A percentile compares a stretch with the other conserved stretches of the same genome.
Evolutionary conservation across 2,113 vertebrate genomes (phyloP).

Genomic region (Morone saxatilis): DNA sequence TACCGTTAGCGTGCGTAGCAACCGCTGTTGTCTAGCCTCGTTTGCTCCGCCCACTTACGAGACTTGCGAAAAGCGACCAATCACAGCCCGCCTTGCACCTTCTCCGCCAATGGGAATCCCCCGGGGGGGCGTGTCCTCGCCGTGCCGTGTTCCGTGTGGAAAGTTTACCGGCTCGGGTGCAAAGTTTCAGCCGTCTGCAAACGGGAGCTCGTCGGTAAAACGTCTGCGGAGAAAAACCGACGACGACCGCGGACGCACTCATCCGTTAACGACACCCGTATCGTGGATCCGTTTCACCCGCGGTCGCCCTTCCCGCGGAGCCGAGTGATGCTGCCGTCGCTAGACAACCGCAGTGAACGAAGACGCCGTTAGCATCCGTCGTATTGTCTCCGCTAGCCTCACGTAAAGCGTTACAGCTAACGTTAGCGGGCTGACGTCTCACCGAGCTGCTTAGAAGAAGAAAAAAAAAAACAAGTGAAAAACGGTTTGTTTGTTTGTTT

Average conservation of each 20-base stretch:
- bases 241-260: neutral
- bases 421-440: too few species aligned
- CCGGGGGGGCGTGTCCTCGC: slow-evolving; percentile 53
- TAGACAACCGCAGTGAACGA: slow-evolving; percentile 2
- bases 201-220: slow-evolving; percentile 71
- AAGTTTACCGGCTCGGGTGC: slow-evolving; percentile 97
- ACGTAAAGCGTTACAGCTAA: neutral
- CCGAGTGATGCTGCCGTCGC: slow-evolving; percentile 33
- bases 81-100: neutral
- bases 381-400: slow-evolving; percentile 73
- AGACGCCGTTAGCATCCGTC: slow-evolving; percentile 26
- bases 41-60: slow-evolving; percentile 26
- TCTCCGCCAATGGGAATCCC: slow-evolving; percentile 47
- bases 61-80: slow-evolving; percentile 40
- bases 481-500: too few species aligned
- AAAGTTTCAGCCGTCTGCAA: slow-evolving; percentile 97
- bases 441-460: too few species aligned
- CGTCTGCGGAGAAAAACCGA: slow-evolving; percentile 46
- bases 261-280: neutral
- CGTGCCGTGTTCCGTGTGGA: slow-evolving; percentile 91
- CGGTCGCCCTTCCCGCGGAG: neutral
- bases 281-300: neutral
- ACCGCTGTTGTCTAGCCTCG: slow-evolving; percentile 51
- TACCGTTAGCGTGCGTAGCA: slow-evolving; percentile 72
- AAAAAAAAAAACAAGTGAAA: too few species aligned